Conservation (phyloP, 1,140 invertebrate species). For the Brachionus plicatilis region DNA sequence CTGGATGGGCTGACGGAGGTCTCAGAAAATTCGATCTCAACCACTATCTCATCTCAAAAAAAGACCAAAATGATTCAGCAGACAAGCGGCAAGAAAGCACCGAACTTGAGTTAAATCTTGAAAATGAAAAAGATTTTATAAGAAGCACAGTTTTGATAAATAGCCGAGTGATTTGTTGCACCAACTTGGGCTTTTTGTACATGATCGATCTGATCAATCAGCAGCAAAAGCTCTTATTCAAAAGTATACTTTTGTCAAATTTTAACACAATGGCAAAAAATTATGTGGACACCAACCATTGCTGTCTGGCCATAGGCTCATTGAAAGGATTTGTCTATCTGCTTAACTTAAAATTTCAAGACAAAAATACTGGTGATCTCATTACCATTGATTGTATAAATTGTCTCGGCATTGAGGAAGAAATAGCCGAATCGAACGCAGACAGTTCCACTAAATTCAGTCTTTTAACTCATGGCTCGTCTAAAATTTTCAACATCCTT, state of each 20-base stretch:
- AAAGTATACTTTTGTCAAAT: background rate
- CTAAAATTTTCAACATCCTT: constrained; percentile 3
- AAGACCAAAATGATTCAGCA: background rate
- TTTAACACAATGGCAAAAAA: constrained; percentile 33
- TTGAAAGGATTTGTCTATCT: constrained; percentile 37
- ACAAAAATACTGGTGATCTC: background rate
- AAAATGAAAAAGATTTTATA: constrained; percentile 39
- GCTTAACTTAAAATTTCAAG: constrained; percentile 1
- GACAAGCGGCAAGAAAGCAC: background rate
- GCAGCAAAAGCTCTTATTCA: constrained; percentile 11
- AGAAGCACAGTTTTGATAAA: background rate
- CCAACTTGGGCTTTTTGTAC: constrained; percentile 21
- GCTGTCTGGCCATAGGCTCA: constrained; percentile 31
- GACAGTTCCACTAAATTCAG: background rate
- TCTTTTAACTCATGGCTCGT: background rate
- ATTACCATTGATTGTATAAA: constrained; percentile 36
- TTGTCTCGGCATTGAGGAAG: constrained; percentile 31
- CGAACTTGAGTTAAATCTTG: background rate
- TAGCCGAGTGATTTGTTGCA: constrained; percentile 15
- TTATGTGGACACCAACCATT: background rate
- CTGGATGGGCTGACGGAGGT: constrained; percentile 34
- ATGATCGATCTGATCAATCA: background rate
- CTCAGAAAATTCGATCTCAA: constrained; percentile 11
- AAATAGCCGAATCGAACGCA: background rate
- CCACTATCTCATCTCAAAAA: background rate